Percentiles rank a stretch among this genome's conserved stretches.
These are phyloP conservation scores for Tolmerus cingulatus DNA, from an alignment of 2,888 invertebrate species.

Conservation along the genomic window DNA sequence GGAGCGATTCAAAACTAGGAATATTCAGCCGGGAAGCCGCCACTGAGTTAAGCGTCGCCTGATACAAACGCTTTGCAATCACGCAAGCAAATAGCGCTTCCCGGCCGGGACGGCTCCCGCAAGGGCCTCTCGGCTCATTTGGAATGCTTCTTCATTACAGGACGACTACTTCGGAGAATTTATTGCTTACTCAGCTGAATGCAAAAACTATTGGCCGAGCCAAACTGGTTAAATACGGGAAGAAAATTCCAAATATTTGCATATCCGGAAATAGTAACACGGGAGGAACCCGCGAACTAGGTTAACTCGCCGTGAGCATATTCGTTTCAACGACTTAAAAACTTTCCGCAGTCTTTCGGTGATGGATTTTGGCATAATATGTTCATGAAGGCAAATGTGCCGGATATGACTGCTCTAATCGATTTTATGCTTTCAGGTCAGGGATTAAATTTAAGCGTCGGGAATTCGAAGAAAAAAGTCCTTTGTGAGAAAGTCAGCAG, in stretches of 20 bases:
- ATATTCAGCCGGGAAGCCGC: not conserved
- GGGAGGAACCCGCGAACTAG: not conserved
- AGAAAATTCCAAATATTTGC: slow-evolving; percentile 13
- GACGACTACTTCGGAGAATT: slow-evolving; percentile 2
- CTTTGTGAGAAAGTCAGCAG: not conserved
- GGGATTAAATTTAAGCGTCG: not conserved
- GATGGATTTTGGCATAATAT: not conserved
- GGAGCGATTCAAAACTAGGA: not conserved
- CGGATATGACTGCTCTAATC: not conserved
- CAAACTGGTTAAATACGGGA: not conserved
- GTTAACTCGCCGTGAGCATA: not conserved
- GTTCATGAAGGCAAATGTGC: not conserved
- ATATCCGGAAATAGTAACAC: not conserved
- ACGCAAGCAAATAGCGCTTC: not conserved
- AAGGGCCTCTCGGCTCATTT: not conserved
- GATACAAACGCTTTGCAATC: not conserved
- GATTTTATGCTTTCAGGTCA: not conserved
- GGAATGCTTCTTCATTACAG: not conserved
- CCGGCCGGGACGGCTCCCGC: not conserved
- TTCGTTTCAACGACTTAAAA: not conserved
- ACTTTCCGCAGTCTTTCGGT: not conserved
- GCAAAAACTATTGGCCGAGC: not conserved
- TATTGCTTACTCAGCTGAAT: slow-evolving; percentile 15
- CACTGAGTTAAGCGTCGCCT: not conserved
- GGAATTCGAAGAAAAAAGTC: not conserved